Percentiles rank a stretch among this genome's conserved stretches.
These are phyloP conservation scores for Tamandua tetradactyla DNA, from an alignment of 2,797 vertebrate species.

Conservation along the genomic window DNA sequence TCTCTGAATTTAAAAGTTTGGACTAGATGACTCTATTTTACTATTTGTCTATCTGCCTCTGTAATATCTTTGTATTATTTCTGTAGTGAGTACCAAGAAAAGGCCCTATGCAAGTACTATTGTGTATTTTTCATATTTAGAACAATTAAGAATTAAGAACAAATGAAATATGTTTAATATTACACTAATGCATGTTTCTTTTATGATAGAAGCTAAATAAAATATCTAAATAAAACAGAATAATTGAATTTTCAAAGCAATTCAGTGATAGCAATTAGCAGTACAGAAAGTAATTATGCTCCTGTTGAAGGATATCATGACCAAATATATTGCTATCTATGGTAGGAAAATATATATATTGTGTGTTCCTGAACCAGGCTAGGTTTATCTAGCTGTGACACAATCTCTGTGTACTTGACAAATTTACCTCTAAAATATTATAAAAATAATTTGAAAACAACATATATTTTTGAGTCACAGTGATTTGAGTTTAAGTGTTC, in stretches of 20 bases:
- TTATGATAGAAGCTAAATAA: constrained; percentile 46
- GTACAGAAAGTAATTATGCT: constrained; percentile 29
- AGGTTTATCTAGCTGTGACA: neutral
- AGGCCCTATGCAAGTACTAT: neutral
- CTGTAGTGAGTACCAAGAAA: neutral
- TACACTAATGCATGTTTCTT: constrained; percentile 46
- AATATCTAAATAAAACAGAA: constrained; percentile 52
- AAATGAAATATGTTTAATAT: constrained; percentile 36
- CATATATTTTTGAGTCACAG: neutral
- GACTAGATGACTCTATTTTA: neutral
- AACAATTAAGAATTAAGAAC: constrained; percentile 62
- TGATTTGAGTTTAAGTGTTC: constrained; percentile 35
- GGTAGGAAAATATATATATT: constrained; percentile 19
- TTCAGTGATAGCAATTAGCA: constrained; percentile 39
- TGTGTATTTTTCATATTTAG: constrained; percentile 42
- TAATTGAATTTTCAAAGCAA: constrained; percentile 61
- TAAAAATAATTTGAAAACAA: neutral
- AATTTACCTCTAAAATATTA: neutral
- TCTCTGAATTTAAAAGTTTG: neutral
- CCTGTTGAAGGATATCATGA: constrained; percentile 12
- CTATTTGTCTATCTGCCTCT: neutral
- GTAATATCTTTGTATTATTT: neutral
- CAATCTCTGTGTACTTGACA: neutral
- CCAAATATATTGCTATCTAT: constrained; percentile 39
- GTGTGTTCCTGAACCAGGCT: neutral